These are phyloP conservation scores for Propithecus perrieri DNA, from an alignment of 2,797 vertebrate species.

Conservation along the genomic window DNA sequence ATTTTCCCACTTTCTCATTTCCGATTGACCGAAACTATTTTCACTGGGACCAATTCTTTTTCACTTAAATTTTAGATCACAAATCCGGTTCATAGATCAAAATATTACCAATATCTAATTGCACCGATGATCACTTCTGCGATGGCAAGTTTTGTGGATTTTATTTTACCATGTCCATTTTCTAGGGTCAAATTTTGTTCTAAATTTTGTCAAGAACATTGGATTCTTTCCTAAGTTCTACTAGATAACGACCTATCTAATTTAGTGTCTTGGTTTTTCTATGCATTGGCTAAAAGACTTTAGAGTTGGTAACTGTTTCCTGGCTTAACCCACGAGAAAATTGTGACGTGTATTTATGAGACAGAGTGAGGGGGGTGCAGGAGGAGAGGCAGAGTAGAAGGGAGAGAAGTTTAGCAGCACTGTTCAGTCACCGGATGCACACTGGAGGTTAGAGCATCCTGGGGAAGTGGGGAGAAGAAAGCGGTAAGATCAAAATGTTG, in stretches of 20 bases:
- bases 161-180: not conserved
- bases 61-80: not conserved
- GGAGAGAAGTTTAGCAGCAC: no score
- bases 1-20: constrained; percentile 45
- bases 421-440: accelerated
- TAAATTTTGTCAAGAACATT: not conserved
- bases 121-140: not conserved
- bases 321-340: not conserved
- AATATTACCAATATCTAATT: not conserved
- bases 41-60: constrained; percentile 29
- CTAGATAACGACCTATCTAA: not conserved
- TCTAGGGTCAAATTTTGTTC: not conserved
- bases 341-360: not conserved
- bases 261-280: not conserved
- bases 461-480: not conserved
- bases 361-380: not conserved
- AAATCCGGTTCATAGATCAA: not conserved
- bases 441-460: not conserved
- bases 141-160: not conserved
- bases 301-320: not conserved
- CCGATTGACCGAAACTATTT: not conserved
- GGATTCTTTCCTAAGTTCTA: not conserved
- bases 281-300: not conserved
- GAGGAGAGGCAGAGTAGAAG: not conserved
- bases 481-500: not conserved